A percentile compares a stretch with the other conserved stretches of the same genome.
Conservation (phyloP, 1,140 invertebrate genomes). For the Sinonovacula constricta region DNA sequence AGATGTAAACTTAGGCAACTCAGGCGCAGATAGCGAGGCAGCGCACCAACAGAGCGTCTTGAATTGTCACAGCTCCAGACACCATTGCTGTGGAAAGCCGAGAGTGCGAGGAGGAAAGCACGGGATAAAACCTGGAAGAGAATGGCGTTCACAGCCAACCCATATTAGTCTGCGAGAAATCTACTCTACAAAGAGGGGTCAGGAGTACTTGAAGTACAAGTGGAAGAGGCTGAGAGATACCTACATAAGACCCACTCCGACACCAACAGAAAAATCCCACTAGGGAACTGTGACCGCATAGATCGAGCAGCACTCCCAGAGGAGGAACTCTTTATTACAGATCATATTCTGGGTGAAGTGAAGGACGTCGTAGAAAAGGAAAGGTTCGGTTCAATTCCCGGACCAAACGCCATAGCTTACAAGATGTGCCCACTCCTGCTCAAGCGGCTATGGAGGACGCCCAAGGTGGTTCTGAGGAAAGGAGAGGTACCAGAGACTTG, state of each 20-base stretch:
- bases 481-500: neutral
- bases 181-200: too few species aligned
- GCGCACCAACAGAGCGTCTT: neutral
- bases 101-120: conserved; percentile 7
- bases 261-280: neutral
- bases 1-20: conserved; percentile 15
- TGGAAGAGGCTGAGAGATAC: conserved; percentile 27
- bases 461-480: neutral
- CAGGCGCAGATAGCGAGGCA: conserved; percentile 6
- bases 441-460: neutral
- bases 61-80: conserved; percentile 13
- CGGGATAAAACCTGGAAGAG: conserved; percentile 13
- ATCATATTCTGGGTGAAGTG: neutral
- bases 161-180: conserved; percentile 16
- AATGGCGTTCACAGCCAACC: conserved; percentile 21
- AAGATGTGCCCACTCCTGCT: neutral
- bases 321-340: neutral
- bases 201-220: neutral
- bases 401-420: neutral
- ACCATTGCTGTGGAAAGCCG: conserved; percentile 23
- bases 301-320: too few species aligned
- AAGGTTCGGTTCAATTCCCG: neutral
- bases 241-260: conserved; percentile 16
- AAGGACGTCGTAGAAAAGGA: neutral
- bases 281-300: too few species aligned